Evolutionary conservation across 2,113 vertebrate genomes (phyloP).

Genomic region (Rhynchopsitta pachyrhyncha): DNA sequence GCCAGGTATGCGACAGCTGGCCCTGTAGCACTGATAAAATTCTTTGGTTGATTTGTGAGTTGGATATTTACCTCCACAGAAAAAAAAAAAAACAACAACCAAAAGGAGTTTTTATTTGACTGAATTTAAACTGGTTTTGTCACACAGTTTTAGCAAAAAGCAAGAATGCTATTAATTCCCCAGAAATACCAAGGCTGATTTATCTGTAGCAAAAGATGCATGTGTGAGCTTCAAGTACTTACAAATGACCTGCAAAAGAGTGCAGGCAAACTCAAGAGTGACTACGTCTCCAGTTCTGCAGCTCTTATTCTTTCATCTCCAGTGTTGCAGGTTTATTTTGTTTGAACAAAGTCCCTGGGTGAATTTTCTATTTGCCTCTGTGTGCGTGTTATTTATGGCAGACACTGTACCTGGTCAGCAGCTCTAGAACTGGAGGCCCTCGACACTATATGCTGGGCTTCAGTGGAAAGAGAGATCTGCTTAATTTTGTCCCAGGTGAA

Average conservation of each 20-base stretch:
- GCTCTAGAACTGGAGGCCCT: constrained; percentile 93
- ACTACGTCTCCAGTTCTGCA: constrained; percentile 53
- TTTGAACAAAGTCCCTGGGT: constrained; percentile 82
- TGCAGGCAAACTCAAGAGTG: background rate
- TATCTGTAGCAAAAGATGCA: background rate
- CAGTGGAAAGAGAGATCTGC: constrained; percentile 92
- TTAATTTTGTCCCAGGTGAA: constrained; percentile 92
- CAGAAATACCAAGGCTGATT: background rate
- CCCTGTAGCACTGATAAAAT: background rate
- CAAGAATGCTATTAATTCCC: background rate
- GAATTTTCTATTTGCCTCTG: constrained; percentile 97
- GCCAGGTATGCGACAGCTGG: background rate
- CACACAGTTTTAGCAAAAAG: background rate
- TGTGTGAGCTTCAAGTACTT: background rate
- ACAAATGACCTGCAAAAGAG: background rate
- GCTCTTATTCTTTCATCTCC: constrained; percentile 66
- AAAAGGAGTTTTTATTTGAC: background rate
- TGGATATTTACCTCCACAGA: background rate
- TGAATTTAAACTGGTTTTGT: background rate
- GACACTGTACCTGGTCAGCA: constrained; percentile 89
- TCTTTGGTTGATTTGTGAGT: background rate
- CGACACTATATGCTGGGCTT: constrained; percentile 88
- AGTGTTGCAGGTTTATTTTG: constrained; percentile 78
- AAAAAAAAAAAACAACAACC: background rate
- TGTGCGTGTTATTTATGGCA: constrained; percentile 96